Evolutionary conservation across 2,797 vertebrate genomes (phyloP), one percentile per base, ranked within the genome.

Genomic region (Paedocypris micromegethes): DNA sequence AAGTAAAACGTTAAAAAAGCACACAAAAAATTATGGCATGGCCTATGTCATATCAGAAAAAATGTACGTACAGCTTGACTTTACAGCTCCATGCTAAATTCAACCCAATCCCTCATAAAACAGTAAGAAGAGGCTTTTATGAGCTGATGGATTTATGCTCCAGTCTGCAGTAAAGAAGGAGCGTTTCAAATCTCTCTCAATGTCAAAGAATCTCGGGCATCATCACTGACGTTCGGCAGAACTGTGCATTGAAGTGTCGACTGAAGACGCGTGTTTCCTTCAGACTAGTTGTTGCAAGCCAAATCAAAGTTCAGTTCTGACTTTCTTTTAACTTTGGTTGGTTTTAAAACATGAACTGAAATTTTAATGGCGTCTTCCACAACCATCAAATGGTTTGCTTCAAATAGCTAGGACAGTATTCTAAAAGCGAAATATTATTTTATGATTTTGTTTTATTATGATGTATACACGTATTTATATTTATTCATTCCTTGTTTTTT

Each of bases 31-130:
- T 23, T 23, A 23, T 23, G 23, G 23, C 23, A 23, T 23, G 39
- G 58, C 37, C 6, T 50, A 60, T 54, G 23, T 41, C 44, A 49
- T 58, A 68, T 47, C 39, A 42, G 49, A 68, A 53, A n/a, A 57
- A 37, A 72, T 23, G 38, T 72, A 61, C 9, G 39, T 54, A 9
- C 66, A 55, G 7, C 39, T 68, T 56, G 8, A 66, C 43, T 71
- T 54, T 61, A 48, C 41, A 64, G 23, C 56, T 68, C 72, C 65
- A 65, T 75, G 56, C 50, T 72, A 72, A 75, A 61, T 72, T 72
- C 23, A 71, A 67, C 50, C 54, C 9, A 68, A 63, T 40, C 54
- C 6, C 50, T 68, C 46, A 48, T 72, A 63, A 57, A 59, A 70
- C 8, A 40, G 42, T 72, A 65, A 57, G 7, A 56, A 41, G 61